Conservation (phyloP, 2,888 invertebrate species). For the Lobophora halterata region DNA sequence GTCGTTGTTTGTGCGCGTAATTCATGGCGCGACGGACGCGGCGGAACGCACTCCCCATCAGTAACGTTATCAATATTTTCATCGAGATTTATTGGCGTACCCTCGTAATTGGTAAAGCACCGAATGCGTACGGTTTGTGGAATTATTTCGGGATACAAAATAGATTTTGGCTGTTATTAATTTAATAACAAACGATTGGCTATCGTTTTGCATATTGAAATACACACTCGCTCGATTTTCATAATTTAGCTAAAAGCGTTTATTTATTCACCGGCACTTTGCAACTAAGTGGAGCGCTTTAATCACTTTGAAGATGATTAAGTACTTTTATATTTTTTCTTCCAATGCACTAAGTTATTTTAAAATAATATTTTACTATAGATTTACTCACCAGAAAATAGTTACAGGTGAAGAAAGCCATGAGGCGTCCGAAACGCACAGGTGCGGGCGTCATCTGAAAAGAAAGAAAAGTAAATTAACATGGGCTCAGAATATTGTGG, state of each 20-base stretch:
- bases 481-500: too few species aligned
- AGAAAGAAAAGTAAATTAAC: constrained; percentile 36
- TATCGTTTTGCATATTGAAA: constrained; percentile 12
- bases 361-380: background rate
- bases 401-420: constrained; percentile 54
- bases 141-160: constrained; percentile 36
- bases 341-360: too few species aligned
- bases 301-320: too few species aligned
- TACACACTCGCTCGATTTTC: background rate
- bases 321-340: background rate
- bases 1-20: constrained; percentile 48
- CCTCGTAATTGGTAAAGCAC: constrained; percentile 53
- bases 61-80: constrained; percentile 61
- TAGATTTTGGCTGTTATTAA: constrained; percentile 27
- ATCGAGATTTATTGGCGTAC: constrained; percentile 59
- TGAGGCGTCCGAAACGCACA: constrained; percentile 45
- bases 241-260: background rate
- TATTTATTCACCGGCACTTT: background rate
- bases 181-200: constrained; percentile 23
- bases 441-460: constrained; percentile 62
- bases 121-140: constrained; percentile 35
- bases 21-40: constrained; percentile 38
- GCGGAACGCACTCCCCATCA: constrained; percentile 39
- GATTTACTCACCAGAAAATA: constrained; percentile 54
- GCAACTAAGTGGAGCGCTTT: too few species aligned